A percentile compares a stretch with the other conserved stretches of the same genome.
Conservation (phyloP, 2,888 invertebrate species). For the Brassicogethes aeneus region DNA sequence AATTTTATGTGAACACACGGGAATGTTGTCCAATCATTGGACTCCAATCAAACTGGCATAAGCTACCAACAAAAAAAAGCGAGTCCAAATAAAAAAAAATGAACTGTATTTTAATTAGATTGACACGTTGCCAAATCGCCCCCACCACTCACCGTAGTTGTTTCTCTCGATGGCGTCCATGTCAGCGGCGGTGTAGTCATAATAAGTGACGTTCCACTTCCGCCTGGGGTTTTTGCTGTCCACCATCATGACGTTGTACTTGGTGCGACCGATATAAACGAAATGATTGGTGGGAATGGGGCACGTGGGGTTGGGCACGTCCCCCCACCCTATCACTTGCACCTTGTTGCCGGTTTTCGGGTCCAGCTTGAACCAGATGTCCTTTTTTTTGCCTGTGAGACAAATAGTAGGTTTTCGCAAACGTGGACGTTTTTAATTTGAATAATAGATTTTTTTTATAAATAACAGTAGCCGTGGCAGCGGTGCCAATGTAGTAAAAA, state of each 20-base stretch:
- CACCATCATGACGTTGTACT: slow-evolving; percentile 92
- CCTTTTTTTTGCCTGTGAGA: slow-evolving; percentile 59
- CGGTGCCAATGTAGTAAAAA: no score
- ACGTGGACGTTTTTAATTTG: no score
- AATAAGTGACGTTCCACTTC: slow-evolving; percentile 95
- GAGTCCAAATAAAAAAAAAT: neutral
- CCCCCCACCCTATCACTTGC: slow-evolving; percentile 53
- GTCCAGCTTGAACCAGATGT: slow-evolving; percentile 88
- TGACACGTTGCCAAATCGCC: no score
- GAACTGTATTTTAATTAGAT: slow-evolving; percentile 1
- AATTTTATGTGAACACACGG: no score
- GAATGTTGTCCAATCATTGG: no score
- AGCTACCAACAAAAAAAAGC: neutral
- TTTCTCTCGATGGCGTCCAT: slow-evolving; percentile 69
- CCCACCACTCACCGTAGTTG: slow-evolving; percentile 56
- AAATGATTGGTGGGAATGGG: slow-evolving; percentile 58
- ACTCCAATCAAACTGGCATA: no score
- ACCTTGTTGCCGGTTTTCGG: slow-evolving; percentile 58
- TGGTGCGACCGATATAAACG: slow-evolving; percentile 77
- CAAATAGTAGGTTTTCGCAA: slow-evolving; percentile 2
- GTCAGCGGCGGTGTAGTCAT: slow-evolving; percentile 82
- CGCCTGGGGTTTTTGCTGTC: slow-evolving; percentile 66
- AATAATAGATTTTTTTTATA: slow-evolving; percentile 5
- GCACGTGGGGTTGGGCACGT: slow-evolving; percentile 48
- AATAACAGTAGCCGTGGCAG: no score